Conservation (phyloP, 2,797 vertebrate species). For the Rousettus madagascariensis region DNA sequence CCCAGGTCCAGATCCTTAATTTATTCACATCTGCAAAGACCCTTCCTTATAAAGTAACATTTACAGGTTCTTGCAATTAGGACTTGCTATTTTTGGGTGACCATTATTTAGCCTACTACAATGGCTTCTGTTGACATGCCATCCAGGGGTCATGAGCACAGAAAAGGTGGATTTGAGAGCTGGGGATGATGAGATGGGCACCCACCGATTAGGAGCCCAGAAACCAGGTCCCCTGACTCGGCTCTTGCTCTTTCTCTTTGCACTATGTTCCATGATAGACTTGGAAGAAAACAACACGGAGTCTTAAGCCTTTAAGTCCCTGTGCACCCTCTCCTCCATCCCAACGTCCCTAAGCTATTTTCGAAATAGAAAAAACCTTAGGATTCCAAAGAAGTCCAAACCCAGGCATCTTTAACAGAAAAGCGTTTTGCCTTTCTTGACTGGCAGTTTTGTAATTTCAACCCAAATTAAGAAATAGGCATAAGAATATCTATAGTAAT, state of each 20-base stretch:
- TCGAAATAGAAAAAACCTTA: slow-evolving; percentile 9
- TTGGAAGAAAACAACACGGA: not conserved
- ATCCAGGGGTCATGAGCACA: not conserved
- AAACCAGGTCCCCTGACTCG: not conserved
- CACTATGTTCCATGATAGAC: not conserved
- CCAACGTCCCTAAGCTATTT: not conserved
- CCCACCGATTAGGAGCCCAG: not conserved
- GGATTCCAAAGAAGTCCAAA: not conserved
- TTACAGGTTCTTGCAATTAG: not conserved
- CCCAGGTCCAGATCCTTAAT: not conserved
- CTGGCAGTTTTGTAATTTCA: not conserved
- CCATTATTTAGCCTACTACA: not conserved
- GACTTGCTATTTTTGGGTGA: not conserved
- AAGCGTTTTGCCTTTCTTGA: not conserved
- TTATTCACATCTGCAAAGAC: not conserved
- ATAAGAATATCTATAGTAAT: not conserved
- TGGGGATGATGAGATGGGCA: not conserved
- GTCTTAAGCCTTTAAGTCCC: not conserved
- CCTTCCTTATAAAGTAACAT: not conserved
- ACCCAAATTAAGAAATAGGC: not conserved
- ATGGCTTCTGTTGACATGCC: not conserved
- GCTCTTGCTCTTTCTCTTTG: not conserved
- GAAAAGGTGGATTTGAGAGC: not conserved
- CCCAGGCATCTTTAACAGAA: not conserved
- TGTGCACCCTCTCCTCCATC: not conserved